Evolutionary conservation across 1,140 invertebrate genomes (phyloP), one percentile per base, ranked within the genome.

Genomic region (Teleopsis dalmanni): DNA sequence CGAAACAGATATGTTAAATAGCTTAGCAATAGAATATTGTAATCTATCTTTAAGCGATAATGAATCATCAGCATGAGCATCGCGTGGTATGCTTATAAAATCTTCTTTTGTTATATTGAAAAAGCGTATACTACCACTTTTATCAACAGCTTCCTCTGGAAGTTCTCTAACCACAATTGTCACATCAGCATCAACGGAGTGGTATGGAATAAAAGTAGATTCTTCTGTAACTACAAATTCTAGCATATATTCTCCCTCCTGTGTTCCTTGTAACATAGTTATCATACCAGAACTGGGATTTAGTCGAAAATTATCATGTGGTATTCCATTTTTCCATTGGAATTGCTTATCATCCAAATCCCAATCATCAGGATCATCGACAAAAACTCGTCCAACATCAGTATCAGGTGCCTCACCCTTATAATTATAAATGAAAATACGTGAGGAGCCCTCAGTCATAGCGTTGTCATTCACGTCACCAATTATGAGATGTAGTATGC

Each of bases 351-450:
- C 91, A 0, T 81, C 79, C 34, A 93, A 71, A 72, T 97, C 93
- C 91, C 91, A 95, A 65, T 96, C 93, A 63, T 97, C 93, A 0
- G 80, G 76, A 73, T 97, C 93, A 23, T 88, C 78, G 0, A 94
- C 91, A 68, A 88, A 95, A 2, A 95, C 91, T 19, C 88, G 74
- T 0, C 93, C 93, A 36, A 96, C 90, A 53, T 84, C 78, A 1
- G 85, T 86, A 45, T 84, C 80, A 0, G 81, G 83, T 0, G 81
- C 75, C 51, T 83, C 77, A 11, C 83, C 83, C 75, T 84, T 85
- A 62, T 90, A 95, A 66, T 92, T 93, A 67, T 95, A 95, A 1
- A 96, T 87, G 61, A 91, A 87, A 59, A 96, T 94, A 42, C 82
- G 78, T 59, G 91, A 94, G 5, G 80, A 78, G 0, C 92, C 92